Conservation (phyloP, 2,888 invertebrate genomes). For the Anthoptus insignis region DNA sequence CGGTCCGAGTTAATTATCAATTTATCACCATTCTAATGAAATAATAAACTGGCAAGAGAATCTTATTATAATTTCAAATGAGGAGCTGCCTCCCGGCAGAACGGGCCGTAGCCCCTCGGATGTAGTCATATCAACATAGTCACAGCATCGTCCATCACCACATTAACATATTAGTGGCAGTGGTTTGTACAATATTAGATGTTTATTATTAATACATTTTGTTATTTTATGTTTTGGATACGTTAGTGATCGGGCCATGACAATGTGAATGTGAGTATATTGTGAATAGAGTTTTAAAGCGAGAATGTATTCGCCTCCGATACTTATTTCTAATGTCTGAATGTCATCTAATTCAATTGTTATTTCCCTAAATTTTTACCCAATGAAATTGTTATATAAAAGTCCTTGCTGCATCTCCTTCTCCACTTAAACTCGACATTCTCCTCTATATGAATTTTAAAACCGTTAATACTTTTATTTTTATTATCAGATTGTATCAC, state of each 20-base stretch:
- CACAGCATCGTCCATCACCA: constrained; percentile 75
- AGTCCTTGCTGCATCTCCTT: constrained; percentile 24
- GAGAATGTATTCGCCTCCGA: constrained; percentile 23
- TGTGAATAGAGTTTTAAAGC: constrained; percentile 66
- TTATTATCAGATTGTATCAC: constrained; percentile 32
- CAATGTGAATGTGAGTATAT: constrained; percentile 65
- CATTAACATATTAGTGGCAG: constrained; percentile 72
- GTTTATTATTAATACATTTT: constrained; percentile 69
- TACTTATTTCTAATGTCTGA: constrained; percentile 52
- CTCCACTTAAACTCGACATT: no score
- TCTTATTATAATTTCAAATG: constrained; percentile 68
- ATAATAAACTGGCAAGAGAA: constrained; percentile 62
- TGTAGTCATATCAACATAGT: constrained; percentile 78
- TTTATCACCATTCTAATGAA: constrained; percentile 42
- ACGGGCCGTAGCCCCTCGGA: constrained; percentile 58
- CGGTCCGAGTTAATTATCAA: constrained; percentile 31
- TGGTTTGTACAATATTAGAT: constrained; percentile 79
- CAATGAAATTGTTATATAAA: constrained; percentile 29
- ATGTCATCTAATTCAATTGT: constrained; percentile 27
- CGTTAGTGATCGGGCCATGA: constrained; percentile 84
- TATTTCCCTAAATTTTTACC: constrained; percentile 25
- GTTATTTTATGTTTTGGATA: constrained; percentile 74
- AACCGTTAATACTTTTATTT: constrained; percentile 16
- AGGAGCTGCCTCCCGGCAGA: constrained; percentile 67
- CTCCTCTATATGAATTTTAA: constrained; percentile 17